A percentile compares a stretch with the other conserved stretches of the same genome.
These are phyloP conservation scores for Cartodere bifasciata DNA, from an alignment of 2,888 invertebrate species.

Conservation along the genomic window DNA sequence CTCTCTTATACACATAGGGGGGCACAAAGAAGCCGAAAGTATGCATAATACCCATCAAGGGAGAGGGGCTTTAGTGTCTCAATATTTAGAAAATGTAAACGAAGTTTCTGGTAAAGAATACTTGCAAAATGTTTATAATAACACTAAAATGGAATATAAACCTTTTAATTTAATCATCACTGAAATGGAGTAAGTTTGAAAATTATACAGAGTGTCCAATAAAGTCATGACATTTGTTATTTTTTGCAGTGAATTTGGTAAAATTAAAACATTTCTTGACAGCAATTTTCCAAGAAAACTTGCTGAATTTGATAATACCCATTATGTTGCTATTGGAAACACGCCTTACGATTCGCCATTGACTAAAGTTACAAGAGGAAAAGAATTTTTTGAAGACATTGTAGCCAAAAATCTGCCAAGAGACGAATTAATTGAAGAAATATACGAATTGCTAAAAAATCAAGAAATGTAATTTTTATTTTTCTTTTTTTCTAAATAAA, in stretches of 20 bases:
- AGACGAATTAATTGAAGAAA: too few relatives aligned
- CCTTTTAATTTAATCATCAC: conserved; percentile 58
- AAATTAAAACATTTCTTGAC: too few relatives aligned
- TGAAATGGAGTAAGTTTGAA: conserved; percentile 49
- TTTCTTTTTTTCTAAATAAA: too few relatives aligned
- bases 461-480: too few relatives aligned
- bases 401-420: conserved; percentile 46
- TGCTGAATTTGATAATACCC: too few relatives aligned
- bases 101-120: conserved; percentile 12
- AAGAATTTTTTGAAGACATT: conserved; percentile 42
- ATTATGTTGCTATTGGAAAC: conserved; percentile 62
- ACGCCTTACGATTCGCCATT: conserved; percentile 49
- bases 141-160: conserved; percentile 46
- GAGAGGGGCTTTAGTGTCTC: conserved; percentile 56
- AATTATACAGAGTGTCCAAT: too few relatives aligned
- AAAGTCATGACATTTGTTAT: too few relatives aligned
- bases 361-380: conserved; percentile 54
- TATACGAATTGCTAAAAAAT: too few relatives aligned
- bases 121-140: conserved; percentile 23
- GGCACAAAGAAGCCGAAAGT: too few relatives aligned
- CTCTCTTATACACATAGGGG: conserved; percentile 60
- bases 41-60: too few relatives aligned
- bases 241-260: too few relatives aligned
- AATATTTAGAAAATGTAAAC: conserved; percentile 43
- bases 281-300: too few relatives aligned